These are phyloP conservation scores for Ostrea denselamellosa DNA, from an alignment of 1,140 invertebrate genomes.

Conservation along the genomic window DNA sequence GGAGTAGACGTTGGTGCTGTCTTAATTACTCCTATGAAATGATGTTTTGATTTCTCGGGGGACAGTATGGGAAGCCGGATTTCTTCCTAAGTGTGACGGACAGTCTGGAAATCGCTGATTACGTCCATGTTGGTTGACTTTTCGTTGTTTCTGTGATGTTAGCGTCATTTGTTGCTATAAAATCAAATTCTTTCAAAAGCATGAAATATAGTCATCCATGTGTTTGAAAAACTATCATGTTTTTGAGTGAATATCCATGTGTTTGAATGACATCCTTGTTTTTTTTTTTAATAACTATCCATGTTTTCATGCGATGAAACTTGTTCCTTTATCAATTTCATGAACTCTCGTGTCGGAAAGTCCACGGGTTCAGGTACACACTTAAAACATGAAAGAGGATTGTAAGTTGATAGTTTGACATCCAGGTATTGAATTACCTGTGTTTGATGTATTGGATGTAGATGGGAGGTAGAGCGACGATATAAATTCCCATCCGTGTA, in stretches of 20 bases:
- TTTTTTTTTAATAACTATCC: too few species aligned
- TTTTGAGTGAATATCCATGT: too few species aligned
- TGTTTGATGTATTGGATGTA: constrained; percentile 28
- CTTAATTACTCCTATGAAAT: neutral
- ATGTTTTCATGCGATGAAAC: too few species aligned
- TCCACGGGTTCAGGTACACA: neutral
- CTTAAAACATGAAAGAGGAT: neutral
- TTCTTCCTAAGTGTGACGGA: neutral
- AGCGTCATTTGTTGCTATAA: too few species aligned
- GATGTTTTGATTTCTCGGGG: neutral
- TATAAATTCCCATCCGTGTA: neutral
- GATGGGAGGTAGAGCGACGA: neutral
- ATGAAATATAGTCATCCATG: too few species aligned
- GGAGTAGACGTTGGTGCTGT: neutral
- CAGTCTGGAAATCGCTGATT: neutral
- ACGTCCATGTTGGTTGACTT: neutral
- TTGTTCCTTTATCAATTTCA: neutral
- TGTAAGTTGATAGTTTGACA: neutral
- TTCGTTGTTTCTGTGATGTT: neutral
- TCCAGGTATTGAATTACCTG: neutral
- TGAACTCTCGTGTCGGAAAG: neutral
- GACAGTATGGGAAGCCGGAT: neutral
- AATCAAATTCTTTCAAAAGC: too few species aligned
- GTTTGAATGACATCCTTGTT: neutral
- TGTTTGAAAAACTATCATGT: too few species aligned